Base-by-base conservation (phyloP, 2,888 invertebrate species). In the Drosophila lacicola region DNA sequence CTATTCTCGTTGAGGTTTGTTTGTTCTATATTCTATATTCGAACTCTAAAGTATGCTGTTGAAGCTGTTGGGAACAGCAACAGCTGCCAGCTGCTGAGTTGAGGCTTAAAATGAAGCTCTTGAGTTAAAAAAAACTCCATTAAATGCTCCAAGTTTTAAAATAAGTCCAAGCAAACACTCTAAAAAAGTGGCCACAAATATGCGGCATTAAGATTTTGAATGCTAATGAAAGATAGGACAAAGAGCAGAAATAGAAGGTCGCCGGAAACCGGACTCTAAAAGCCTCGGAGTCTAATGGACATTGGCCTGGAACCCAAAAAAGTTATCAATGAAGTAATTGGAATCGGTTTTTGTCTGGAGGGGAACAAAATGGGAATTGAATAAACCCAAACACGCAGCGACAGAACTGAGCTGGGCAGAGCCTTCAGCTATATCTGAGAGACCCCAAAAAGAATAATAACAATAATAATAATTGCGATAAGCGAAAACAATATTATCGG, bases 401-500 rank as follows among this genome's bases (percentile, higher is more conserved):
- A 17, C 29, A 37, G 37, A 41, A 41, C 36, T 17, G 17, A 17
- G 2, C 21, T 21, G 3, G 39, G 41, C 6, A 14, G 9, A 42
- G 73, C 47, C 73, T 46, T 37, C 21, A 19, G 64, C 55, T 5
- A 49, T 19, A 41, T 41, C 10, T 14, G 57, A 25, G 29, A 39
- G 46, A 29, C 29, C 42, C 49, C 34, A 36, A 50, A 17, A 49
- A 25, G 25, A 25, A 29, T 8, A 29, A 29, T 29, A 29, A 29
- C 29, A 29, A 58, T 47, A 75, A 70, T 51, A 72, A 67, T 62
- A 49, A 67, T 49, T 60, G 51, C 73, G 68, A 76, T 65, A 78
- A 65, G 54, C 78, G 53, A 61, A 57, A 63, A 68, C 42, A 63
- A 73, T 71, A 58, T 67, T 72, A 77, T 72, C 67, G 61, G 29